These are phyloP conservation scores for Bombus superbus DNA, from an alignment of 1,140 invertebrate genomes.

Conservation along the genomic window DNA sequence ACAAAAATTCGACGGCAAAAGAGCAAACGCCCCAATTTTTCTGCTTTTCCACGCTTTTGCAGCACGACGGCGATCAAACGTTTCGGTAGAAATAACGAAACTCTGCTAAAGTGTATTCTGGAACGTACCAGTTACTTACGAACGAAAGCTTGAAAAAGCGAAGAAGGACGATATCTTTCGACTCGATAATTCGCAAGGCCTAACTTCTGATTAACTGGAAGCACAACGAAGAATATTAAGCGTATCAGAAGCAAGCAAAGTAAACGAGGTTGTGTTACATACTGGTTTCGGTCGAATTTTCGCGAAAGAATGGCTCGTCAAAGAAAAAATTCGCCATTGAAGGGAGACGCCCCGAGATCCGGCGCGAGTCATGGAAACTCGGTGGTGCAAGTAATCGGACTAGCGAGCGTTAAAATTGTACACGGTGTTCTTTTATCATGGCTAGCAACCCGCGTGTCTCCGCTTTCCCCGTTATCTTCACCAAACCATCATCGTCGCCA, in stretches of 20 bases:
- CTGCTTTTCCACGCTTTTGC: background rate
- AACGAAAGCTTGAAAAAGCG: background rate
- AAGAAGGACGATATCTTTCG: background rate
- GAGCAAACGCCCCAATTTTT: background rate
- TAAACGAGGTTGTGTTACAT: background rate
- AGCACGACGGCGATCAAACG: background rate
- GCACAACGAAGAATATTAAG: background rate
- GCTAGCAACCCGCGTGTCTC: background rate
- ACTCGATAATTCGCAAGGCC: background rate
- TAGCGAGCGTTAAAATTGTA: constrained; percentile 52
- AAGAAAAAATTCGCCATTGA: background rate
- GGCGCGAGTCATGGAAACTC: background rate
- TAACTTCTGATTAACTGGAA: background rate
- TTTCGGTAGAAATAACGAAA: background rate
- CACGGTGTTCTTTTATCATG: constrained; percentile 34
- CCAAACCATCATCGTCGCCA: constrained; percentile 33
- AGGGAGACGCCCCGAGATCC: too few relatives aligned
- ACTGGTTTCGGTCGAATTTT: too few relatives aligned
- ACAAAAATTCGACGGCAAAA: background rate
- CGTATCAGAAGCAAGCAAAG: background rate
- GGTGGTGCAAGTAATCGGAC: constrained; percentile 41
- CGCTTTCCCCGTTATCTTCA: constrained; percentile 36
- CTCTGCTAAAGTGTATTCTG: too few relatives aligned
- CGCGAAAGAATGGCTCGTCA: too few relatives aligned
- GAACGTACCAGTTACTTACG: background rate